Evolutionary conservation across 1,140 invertebrate species (phyloP).

Genomic region (Aphis gossypii): DNA sequence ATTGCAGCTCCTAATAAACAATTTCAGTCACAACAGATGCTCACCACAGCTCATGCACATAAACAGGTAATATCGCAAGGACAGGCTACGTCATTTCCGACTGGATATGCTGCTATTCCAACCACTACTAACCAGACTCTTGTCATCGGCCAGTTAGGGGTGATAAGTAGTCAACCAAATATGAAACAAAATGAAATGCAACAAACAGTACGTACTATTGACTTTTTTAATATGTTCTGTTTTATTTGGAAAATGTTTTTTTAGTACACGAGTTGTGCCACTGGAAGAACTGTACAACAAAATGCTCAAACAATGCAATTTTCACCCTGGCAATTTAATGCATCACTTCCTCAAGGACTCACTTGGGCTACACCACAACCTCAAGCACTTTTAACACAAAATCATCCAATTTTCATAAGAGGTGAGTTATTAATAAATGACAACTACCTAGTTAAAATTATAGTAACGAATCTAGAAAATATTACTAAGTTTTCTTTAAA

Average conservation of each 20-base stretch:
- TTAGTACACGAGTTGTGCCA: slow-evolving; percentile 54
- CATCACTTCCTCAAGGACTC: slow-evolving; percentile 72
- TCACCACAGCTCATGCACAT: slow-evolving; percentile 53
- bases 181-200: slow-evolving; percentile 63
- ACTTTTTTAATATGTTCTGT: slow-evolving; percentile 45
- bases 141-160: slow-evolving; percentile 65
- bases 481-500: no score
- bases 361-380: slow-evolving; percentile 71
- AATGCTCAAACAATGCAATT: slow-evolving; percentile 66
- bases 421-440: slow-evolving; percentile 66
- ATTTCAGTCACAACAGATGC: slow-evolving; percentile 55
- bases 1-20: slow-evolving; percentile 56
- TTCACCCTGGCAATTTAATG: slow-evolving; percentile 71
- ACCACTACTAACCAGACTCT: slow-evolving; percentile 66
- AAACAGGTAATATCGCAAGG: slow-evolving; percentile 56
- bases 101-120: slow-evolving; percentile 68
- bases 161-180: slow-evolving; percentile 65
- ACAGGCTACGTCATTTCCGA: slow-evolving; percentile 69
- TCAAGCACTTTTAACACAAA: slow-evolving; percentile 70
- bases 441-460: background rate
- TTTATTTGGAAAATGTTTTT: slow-evolving; percentile 51
- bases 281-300: slow-evolving; percentile 54
- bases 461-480: no score
- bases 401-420: slow-evolving; percentile 85
- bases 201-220: slow-evolving; percentile 59